Evolutionary conservation across 2,797 vertebrate genomes (phyloP), one percentile per base, ranked within the genome.

Genomic region (Florisuga fusca): DNA sequence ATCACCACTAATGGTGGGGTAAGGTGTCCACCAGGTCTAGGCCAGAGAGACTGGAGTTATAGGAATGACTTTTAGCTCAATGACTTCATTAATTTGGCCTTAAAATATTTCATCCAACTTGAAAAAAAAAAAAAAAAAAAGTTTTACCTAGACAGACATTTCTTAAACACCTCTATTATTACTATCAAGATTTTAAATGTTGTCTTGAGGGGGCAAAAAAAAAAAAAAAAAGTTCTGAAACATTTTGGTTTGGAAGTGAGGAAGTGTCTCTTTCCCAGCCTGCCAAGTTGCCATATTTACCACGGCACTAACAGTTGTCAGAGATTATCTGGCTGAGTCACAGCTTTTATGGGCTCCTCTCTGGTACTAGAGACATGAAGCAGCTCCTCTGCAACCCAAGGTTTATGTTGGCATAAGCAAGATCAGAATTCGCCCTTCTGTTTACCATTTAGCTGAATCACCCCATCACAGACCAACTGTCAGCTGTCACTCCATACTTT

Each of bases 381-480:
- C 93, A 93, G 93, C 95, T 96, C 95, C 96, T 95, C 74, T 92
- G 92, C 90, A 96, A 92, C 93, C 93, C 90, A 66, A 94, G 94
- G 94, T 96, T 96, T 90, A 63, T 92, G 95, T 94, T 96, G 96
- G 96, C 96, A 96, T 66, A 68, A 90, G 93, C 1, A 29, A 87
- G 95, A 95, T 94, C 95, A 96, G 96, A 95, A 95, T 57, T 94
- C 20, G 63, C 74, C 95, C 95, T 96, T 96, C 96, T 96, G 96
- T 95, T 96, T 95, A 93, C 88, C 93, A 93, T 96, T 96, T 95
- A 96, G 96, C 94, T 96, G 96, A 96, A 96, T 96, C 96, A 96
- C 96, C 94, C 95, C 95, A 96, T 95, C 95, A 92, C 93, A 95
- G 93, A 96, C 96, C 96, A 96, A 96, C 96, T 96, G 94, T 92